Conservation (phyloP, 2,797 vertebrate species). For the Chiroxiphia lanceolata region DNA sequence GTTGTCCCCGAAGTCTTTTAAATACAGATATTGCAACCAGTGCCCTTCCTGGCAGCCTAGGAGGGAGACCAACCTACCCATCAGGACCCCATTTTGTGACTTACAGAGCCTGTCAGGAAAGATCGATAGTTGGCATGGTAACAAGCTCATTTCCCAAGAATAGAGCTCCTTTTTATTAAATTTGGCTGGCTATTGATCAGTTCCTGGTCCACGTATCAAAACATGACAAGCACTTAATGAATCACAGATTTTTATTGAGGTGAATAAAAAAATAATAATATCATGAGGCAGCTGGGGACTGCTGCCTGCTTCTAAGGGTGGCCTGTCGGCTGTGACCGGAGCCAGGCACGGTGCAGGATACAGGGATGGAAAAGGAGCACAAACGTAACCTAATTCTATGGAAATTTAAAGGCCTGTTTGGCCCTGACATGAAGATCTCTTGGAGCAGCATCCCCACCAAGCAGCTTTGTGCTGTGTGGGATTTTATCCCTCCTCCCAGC, state of each 20-base stretch:
- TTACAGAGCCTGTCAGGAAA: slow-evolving; percentile 56
- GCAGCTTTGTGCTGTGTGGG: not conserved
- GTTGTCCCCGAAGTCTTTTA: not conserved
- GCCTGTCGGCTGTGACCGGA: not conserved
- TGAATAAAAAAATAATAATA: slow-evolving; percentile 32
- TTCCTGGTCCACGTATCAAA: slow-evolving; percentile 70
- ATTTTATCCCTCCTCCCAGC: not conserved
- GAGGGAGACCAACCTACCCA: slow-evolving; percentile 16
- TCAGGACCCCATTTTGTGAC: slow-evolving; percentile 61
- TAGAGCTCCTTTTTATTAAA: slow-evolving; percentile 77
- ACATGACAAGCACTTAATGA: slow-evolving; percentile 73
- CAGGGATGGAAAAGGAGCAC: not conserved
- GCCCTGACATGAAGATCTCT: not conserved
- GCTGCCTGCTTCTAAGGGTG: not conserved
- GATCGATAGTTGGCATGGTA: slow-evolving; percentile 80
- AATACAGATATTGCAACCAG: not conserved
- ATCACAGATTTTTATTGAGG: slow-evolving; percentile 55
- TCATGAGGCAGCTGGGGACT: not conserved
- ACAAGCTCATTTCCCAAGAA: slow-evolving; percentile 72
- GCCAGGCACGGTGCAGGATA: not conserved
- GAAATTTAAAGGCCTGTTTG: not conserved
- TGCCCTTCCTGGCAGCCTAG: slow-evolving; percentile 29
- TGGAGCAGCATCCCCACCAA: not conserved
- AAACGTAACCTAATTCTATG: not conserved
- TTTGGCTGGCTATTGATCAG: slow-evolving; percentile 75